These are phyloP conservation scores for Tichodroma muraria DNA, from an alignment of 2,113 vertebrate species.

Conservation along the genomic window DNA sequence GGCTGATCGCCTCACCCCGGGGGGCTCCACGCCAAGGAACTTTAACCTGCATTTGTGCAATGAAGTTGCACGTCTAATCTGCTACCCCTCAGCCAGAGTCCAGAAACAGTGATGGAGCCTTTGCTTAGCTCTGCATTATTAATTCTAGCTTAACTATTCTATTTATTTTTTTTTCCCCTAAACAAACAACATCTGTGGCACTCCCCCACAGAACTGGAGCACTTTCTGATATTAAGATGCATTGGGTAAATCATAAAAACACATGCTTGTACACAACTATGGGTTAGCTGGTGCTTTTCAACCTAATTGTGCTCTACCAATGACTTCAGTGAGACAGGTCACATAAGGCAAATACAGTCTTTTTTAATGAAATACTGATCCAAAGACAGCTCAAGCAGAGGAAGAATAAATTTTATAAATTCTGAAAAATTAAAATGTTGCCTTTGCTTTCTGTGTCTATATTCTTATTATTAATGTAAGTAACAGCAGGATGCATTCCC, in stretches of 20 bases:
- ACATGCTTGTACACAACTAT: background rate
- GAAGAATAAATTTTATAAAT: background rate
- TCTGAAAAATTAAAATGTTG: constrained; percentile 26
- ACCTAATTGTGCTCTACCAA: background rate
- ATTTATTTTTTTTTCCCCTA: background rate
- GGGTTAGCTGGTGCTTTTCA: background rate
- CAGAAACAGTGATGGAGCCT: background rate
- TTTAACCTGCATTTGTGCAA: background rate
- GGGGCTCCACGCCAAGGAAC: background rate
- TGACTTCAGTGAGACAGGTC: constrained; percentile 22
- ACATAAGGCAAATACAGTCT: background rate
- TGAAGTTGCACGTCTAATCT: background rate
- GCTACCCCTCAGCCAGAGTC: background rate
- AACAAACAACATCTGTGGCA: background rate
- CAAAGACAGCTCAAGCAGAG: background rate
- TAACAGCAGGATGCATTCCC: background rate
- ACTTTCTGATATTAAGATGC: background rate
- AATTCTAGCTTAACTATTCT: background rate
- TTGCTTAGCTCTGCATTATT: background rate
- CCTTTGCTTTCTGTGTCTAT: background rate
- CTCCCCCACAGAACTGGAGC: rapidly evolving
- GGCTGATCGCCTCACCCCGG: background rate
- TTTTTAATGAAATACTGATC: background rate
- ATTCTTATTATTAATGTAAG: background rate
- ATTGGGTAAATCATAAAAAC: background rate